Percentiles rank a stretch among this genome's conserved stretches.
Evolutionary conservation across 2,113 vertebrate genomes (phyloP).

Genomic region (Nibea coibor): DNA sequence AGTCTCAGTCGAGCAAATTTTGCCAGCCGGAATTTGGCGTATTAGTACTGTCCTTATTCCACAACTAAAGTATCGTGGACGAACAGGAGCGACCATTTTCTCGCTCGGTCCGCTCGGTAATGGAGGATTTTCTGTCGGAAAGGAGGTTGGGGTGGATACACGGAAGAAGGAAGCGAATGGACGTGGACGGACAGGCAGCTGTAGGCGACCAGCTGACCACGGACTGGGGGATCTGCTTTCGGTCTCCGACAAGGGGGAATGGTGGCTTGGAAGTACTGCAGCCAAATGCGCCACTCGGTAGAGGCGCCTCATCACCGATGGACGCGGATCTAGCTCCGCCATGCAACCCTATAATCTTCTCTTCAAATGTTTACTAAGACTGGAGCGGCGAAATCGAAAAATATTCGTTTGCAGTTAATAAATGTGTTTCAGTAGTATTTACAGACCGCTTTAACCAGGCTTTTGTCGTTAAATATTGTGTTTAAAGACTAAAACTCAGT

Average conservation of each 20-base stretch:
- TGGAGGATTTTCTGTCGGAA: slow-evolving; percentile 80
- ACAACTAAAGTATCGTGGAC: slow-evolving; percentile 55
- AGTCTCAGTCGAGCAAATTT: slow-evolving; percentile 62
- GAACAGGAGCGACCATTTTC: slow-evolving; percentile 76
- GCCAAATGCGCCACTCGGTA: slow-evolving; percentile 83
- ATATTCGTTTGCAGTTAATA: slow-evolving; percentile 8
- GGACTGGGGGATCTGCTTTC: slow-evolving; percentile 85
- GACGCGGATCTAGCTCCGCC: slow-evolving; percentile 81
- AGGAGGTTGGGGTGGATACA: slow-evolving; percentile 82
- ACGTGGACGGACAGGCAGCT: slow-evolving; percentile 83
- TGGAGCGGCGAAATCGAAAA: background rate
- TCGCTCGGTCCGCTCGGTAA: slow-evolving; percentile 61
- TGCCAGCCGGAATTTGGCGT: slow-evolving; percentile 60
- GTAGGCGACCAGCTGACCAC: slow-evolving; percentile 88
- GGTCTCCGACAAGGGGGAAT: slow-evolving; percentile 82
- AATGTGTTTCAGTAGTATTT: background rate
- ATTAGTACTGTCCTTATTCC: slow-evolving; percentile 54
- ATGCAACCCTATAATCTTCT: slow-evolving; percentile 52
- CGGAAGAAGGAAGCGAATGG: slow-evolving; percentile 85
- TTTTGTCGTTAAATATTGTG: background rate
- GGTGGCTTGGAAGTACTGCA: slow-evolving; percentile 81
- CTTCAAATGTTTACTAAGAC: background rate
- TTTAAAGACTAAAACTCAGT: slow-evolving; percentile 35
- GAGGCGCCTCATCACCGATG: slow-evolving; percentile 79
- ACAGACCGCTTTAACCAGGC: background rate